Evolutionary conservation across 2,113 vertebrate species (phyloP).

Genomic region (Falcunculus frontatus): DNA sequence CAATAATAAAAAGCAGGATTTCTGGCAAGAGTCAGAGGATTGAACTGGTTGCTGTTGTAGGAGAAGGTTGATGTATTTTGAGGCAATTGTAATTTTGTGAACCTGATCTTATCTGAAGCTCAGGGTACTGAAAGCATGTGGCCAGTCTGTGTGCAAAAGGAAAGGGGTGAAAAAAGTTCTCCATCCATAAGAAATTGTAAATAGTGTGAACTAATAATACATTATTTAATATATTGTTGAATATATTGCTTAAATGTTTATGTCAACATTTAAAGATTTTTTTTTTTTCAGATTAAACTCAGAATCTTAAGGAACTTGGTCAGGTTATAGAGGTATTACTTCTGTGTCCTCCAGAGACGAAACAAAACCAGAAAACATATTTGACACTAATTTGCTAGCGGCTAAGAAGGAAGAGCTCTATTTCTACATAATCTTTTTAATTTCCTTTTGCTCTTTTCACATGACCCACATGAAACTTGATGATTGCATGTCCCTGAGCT

Average conservation of each 20-base stretch:
- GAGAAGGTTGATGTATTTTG: neutral
- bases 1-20: neutral
- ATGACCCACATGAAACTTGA: neutral
- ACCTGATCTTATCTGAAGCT: conserved; percentile 6
- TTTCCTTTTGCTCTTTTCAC: neutral
- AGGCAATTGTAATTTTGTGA: neutral
- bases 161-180: neutral
- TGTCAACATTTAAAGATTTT: neutral
- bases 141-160: neutral
- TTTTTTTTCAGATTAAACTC: neutral
- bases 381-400: neutral
- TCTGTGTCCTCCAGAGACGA: neutral
- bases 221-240: neutral
- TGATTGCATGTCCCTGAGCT: neutral
- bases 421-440: neutral
- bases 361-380: neutral
- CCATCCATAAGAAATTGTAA: neutral
- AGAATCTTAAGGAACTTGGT: neutral
- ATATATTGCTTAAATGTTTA: neutral
- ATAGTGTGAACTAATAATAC: neutral
- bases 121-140: neutral
- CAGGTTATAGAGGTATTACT: neutral
- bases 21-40: neutral
- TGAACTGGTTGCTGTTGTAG: conserved; percentile 3
- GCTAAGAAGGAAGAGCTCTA: neutral